phyloP scores from a whole-genome alignment of 2,888 invertebrate genomes.

The Xestia rhomboidea region DNA sequence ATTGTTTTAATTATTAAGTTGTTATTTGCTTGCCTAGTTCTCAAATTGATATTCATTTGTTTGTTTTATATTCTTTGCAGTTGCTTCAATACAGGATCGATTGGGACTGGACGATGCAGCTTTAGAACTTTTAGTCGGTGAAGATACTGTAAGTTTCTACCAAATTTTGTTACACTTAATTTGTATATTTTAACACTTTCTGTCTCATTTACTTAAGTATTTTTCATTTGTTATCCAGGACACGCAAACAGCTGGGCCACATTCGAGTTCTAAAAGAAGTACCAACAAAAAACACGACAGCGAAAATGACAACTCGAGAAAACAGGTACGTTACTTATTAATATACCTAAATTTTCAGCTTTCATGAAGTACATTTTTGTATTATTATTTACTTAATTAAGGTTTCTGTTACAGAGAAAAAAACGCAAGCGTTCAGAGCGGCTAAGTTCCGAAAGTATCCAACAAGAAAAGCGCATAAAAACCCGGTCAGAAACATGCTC shows the following conservation, averaged over 20 bases:
- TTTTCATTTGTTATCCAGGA: conserved; percentile 6
- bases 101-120: conserved; percentile 44
- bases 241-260: background rate
- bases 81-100: conserved; percentile 51
- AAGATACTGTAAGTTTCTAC: conserved; percentile 24
- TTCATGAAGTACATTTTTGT: background rate
- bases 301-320: background rate
- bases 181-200: background rate
- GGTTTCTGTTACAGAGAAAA: conserved; percentile 14
- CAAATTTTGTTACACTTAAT: background rate
- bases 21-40: background rate
- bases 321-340: background rate
- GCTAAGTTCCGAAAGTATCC: background rate
- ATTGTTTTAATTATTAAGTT: background rate
- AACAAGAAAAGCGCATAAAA: conserved; percentile 36
- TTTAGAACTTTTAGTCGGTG: conserved; percentile 22
- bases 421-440: conserved; percentile 22
- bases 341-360: background rate
- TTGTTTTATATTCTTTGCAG: conserved; percentile 50
- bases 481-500: conserved; percentile 29
- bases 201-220: too few relatives aligned
- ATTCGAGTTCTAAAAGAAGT: background rate
- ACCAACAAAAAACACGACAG: background rate
- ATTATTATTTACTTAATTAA: background rate
- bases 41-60: background rate